Evolutionary conservation across 2,113 vertebrate genomes (phyloP).

Genomic region (Lota lota): DNA sequence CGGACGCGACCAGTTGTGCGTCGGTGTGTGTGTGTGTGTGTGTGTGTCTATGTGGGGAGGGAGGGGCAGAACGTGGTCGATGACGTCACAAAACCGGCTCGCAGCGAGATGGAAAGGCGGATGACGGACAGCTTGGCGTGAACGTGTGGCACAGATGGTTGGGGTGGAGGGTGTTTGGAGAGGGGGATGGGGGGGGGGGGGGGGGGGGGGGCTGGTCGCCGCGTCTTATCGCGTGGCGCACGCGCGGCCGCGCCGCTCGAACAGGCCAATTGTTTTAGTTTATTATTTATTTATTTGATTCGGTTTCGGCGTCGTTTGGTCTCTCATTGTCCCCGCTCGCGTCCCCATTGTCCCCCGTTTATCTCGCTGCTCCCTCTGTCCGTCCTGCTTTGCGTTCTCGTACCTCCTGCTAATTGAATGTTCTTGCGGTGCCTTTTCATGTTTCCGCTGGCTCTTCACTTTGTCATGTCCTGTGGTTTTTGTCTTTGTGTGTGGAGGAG

Average conservation of each 20-base stretch:
- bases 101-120: background rate
- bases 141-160: slow-evolving; percentile 66
- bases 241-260: slow-evolving; percentile 49
- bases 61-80: slow-evolving; percentile 17
- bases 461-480: background rate
- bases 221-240: slow-evolving; percentile 60
- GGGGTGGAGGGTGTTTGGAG: slow-evolving; percentile 15
- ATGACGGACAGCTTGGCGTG: slow-evolving; percentile 63
- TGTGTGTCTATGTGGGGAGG: slow-evolving; percentile 18
- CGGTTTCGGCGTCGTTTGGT: slow-evolving; percentile 44
- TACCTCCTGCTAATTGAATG: slow-evolving; percentile 45
- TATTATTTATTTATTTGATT: too few species aligned
- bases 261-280: slow-evolving; percentile 20
- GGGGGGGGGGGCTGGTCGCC: slow-evolving; percentile 32
- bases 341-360: slow-evolving; percentile 35
- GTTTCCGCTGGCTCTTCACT: slow-evolving; percentile 37
- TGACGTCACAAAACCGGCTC: background rate
- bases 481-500: too few species aligned
- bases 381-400: background rate
- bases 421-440: slow-evolving; percentile 12
- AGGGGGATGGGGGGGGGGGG: slow-evolving; percentile 1
- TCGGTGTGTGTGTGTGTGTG: too few species aligned
- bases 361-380: slow-evolving; percentile 4
- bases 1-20: too few species aligned
- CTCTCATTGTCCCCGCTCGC: too few species aligned